Base-by-base conservation (phyloP, 1,140 invertebrate species). In the Armadillidium nasatum region DNA sequence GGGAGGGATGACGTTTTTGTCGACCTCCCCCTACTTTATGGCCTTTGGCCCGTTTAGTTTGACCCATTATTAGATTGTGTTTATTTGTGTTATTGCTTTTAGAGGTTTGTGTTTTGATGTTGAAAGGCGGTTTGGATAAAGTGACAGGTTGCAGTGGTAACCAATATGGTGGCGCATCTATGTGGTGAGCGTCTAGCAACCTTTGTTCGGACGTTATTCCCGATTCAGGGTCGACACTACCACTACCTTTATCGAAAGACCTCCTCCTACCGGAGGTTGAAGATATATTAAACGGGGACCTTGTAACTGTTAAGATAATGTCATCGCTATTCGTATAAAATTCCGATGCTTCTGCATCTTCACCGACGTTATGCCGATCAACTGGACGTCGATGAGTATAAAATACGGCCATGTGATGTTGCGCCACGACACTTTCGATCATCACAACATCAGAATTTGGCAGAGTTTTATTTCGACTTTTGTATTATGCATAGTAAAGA, bases 261-360 rank as follows among this genome's bases (percentile, higher is more conserved):
- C 46, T 50, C 46, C 46, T 9, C 15, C 46, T 9, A n/a, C n/a
- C n/a, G n/a, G n/a, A n/a, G 15, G 15, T 50, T 10, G 46, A 50
- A 7, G 33, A 21, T 13, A 44, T 23, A 45, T 73, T 22, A 22
- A 73, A 66, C 10, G 74, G 77, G 3, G 77, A 73, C 4, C 77
- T 68, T 1, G 71, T 50, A 19, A 72, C 77, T 0, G 74, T 69
- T 6, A 78, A 43, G 13, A 78, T 23, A 10, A 75, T 68, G 60
- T 78, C 77, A 44, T 78, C 77, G 15, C 22, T 44, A 6, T 22
- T 50, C 21, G 73, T 66, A 13, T 73, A 78, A 43, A 50, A 50
- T 10, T 15, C 15, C 46, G 46, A 50, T 9, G 15, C 46, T 15
- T 50, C 46, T 50, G 9, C 46, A 50, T 50, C 46, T 15, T 50